Evolutionary conservation across 2,888 invertebrate species (phyloP), one percentile per base, ranked within the genome.

Genomic region (Papilio demoleus): DNA sequence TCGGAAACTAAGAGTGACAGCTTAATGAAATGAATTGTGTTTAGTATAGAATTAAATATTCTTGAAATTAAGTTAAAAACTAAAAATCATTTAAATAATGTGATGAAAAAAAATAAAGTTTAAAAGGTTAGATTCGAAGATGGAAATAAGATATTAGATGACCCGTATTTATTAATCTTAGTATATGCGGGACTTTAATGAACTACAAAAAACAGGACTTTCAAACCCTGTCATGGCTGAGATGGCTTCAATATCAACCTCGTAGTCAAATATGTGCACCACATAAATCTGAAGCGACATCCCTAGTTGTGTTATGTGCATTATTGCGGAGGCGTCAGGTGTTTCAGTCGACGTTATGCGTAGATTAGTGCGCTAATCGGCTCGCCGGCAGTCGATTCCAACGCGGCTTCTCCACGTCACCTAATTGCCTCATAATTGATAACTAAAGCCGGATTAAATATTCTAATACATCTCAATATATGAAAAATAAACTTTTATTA

Each of bases 361-460:
- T 31, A 56, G 53, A 56, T 56, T 56, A 56, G 4, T 56, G n/a
- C n/a, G 17, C 53, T 56, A 56, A 56, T 27, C 53, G 31, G 53
- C n/a, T 53, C 31, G 9, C 17, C 31, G 17, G 50, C 50, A n/a
- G 53, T n/a, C 53, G 53, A 53, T 53, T 53, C 31, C 53, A 12
- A 53, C n/a, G 31, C 53, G 53, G 31, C 31, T 53, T 53, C 31
- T 14, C 6, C 9, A 9, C n/a, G 9, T 6, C 6, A 31, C 31
- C 31, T 53, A 31, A 53, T 53, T 53, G 53, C n/a, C 27, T 27
- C 31, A 17, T 53, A 53, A 53, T 27, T 53, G 53, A 53, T 53
- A 53, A 53, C 53, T 53, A 53, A 53, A 31, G 53, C 27, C 27
- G 53, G 53, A 31, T 53, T 53, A n/a, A 31, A n/a, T 53, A 14